Conservation (phyloP, 2,888 invertebrate species). For the Chromoteleia sp. region DNA sequence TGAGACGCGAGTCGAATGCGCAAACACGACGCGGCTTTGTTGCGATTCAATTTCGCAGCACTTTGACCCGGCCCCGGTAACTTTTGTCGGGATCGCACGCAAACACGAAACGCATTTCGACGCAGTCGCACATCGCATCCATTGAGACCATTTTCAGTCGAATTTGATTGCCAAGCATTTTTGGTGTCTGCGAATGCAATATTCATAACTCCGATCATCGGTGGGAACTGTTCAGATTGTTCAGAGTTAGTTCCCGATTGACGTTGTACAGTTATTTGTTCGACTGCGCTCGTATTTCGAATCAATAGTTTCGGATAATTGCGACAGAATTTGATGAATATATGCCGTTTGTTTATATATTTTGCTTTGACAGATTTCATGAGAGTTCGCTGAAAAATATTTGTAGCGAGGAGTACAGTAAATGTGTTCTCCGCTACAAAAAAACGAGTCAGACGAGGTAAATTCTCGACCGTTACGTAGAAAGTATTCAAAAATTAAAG, state of each 20-base stretch:
- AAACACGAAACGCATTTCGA: slow-evolving; percentile 9
- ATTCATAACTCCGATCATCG: slow-evolving; percentile 22
- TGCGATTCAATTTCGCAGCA: slow-evolving; percentile 78
- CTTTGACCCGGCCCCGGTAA: slow-evolving; percentile 66
- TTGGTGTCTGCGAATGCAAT: slow-evolving; percentile 11
- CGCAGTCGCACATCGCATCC: slow-evolving; percentile 19
- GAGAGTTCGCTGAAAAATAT: no score
- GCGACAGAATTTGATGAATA: slow-evolving; percentile 19
- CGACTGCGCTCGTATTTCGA: background rate
- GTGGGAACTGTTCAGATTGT: slow-evolving; percentile 2
- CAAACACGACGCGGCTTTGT: slow-evolving; percentile 72
- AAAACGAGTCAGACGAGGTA: no score
- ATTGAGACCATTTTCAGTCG: slow-evolving; percentile 5
- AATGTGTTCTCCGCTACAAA: background rate
- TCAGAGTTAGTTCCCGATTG: slow-evolving; percentile 8
- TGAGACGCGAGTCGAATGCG: slow-evolving; percentile 77
- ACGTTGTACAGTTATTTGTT: slow-evolving; percentile 11
- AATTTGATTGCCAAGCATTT: slow-evolving; percentile 50
- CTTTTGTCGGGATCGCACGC: slow-evolving; percentile 18
- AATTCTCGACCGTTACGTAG: no score
- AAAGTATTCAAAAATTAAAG: no score
- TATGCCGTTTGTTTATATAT: slow-evolving; percentile 4
- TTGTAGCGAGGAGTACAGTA: no score
- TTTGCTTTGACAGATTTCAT: background rate
- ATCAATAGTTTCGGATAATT: slow-evolving; percentile 41